Base-by-base conservation (phyloP, 2,797 vertebrate species). In the Threskiornis aethiopicus region DNA sequence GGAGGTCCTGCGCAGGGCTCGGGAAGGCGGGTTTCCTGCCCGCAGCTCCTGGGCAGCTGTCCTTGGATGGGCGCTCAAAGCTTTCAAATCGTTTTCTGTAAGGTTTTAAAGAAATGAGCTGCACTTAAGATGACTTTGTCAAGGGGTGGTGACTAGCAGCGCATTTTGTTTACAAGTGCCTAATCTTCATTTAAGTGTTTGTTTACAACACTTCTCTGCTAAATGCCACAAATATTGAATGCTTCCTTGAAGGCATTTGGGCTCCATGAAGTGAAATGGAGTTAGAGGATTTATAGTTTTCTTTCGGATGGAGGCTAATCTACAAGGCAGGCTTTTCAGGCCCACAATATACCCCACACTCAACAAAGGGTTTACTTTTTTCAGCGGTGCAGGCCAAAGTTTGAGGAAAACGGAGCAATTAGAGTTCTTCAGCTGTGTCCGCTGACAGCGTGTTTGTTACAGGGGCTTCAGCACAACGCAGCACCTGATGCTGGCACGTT, bases 121-220 rank as follows among this genome's bases (percentile, higher is more conserved):
- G 16, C 42, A 33, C 4, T 57, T 49, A 13, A 25, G 44, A 24
- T 25, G 29, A 37, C 20, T 49, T 65, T 82, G n/a, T 75, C 33
- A 31, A 14, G 3, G 13, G 2, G 9, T 72, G 29, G 26, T 4
- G 2, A 67, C 86, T 67, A 89, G 13, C 1, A 1, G 35, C 0
- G 4, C 3, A 16, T 66, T 87, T 79, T 4, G 10, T 69, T 94
- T 70, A 42, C 71, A 79, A 91, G 46, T 73, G 14, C 12, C 19
- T 77, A 12, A 44, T 80, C 39, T 72, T 85, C 13, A 77, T 80
- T 14, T 49, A 46, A 79, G 33, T 52, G 52, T 82, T 85, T 89
- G 16, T 77, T 95, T 91, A 80, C 29, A 82, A 26, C n/a, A 24
- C 0, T 90, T 87, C 21, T 92, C 66, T 90, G 33, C 46, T 93